Evolutionary conservation across 1,140 invertebrate genomes (phyloP).

Genomic region (Platorchestia sp.): DNA sequence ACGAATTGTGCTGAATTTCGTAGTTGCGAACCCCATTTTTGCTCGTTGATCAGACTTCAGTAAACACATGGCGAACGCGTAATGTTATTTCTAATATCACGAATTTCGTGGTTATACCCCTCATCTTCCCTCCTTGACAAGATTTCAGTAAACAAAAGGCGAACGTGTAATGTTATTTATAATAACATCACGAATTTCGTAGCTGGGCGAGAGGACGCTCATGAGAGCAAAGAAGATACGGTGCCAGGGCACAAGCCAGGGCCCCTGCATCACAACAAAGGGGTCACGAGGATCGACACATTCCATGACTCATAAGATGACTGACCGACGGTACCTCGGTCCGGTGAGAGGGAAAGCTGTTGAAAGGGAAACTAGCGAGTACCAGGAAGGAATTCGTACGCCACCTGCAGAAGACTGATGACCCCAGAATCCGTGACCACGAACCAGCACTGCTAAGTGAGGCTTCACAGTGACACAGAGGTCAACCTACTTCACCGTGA

Average conservation of each 20-base stretch:
- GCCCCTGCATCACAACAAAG: background rate
- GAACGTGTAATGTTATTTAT: too few species aligned
- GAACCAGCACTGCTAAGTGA: background rate
- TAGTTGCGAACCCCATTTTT: background rate
- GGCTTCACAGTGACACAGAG: background rate
- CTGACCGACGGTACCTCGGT: background rate
- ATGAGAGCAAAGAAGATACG: background rate
- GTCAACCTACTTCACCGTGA: background rate
- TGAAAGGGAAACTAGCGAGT: slow-evolving; percentile 36
- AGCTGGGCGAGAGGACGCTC: background rate
- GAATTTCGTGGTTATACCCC: too few species aligned
- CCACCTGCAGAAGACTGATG: background rate
- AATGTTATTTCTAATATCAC: background rate
- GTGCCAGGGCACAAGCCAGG: too few species aligned
- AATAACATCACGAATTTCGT: too few species aligned
- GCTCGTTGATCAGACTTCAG: background rate
- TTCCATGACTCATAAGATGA: slow-evolving; percentile 19
- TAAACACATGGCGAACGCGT: background rate
- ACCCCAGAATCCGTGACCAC: background rate
- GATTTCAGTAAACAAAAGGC: background rate
- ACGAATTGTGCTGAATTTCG: background rate
- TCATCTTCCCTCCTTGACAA: background rate
- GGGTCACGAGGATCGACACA: slow-evolving; percentile 16
- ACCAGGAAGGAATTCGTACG: background rate
- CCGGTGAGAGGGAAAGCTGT: slow-evolving; percentile 49